Base-by-base conservation (phyloP, 2,797 vertebrate genomes). In the Typhlichthys subterraneus region DNA sequence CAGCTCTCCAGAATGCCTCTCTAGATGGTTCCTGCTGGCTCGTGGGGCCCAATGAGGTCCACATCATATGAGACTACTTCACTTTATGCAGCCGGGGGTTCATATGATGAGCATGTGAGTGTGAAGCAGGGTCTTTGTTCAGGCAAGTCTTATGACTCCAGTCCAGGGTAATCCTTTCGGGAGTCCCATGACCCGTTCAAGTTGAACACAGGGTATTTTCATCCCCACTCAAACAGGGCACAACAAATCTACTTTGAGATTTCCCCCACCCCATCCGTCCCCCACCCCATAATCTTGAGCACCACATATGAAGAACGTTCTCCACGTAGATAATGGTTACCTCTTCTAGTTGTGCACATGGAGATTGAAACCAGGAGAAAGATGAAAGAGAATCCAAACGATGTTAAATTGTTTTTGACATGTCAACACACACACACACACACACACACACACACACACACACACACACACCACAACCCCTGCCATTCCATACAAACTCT, bases 71-170 rank as follows among this genome's bases (percentile, higher is more conserved):
- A 86, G 78, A 76, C 85, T 86, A 85, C 87, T 86, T 78, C 89
- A 90, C 91, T 94, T 94, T 94, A 94, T 95, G 93, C 93, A 87
- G 89, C 89, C 80, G 63, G 69, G 73, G 79, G 75, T 88, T 94
- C 95, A 91, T 94, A 92, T 94, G 95, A 95, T 87, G 69, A 92
- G 90, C 94, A 95, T 93, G 93, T 95, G 94, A 96, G 93, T 67
- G 76, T 23, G 3, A 23, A 82, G 79, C 80, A 57, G 65, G 11
- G 63, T 90, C 89, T 93, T 91, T 92, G 91, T 92, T 90, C 80
- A 67, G 83, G 70, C 85, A 59, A 79, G 87, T 93, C 95, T 91
- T 90, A 93, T 95, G 95, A 96, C 92, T 93, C 80, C 61, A 85
- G 91, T 92, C 92, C 86, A 91, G 91, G 91, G 87, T 94, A 95